These are phyloP conservation scores for Leptopilina syphax DNA, from an alignment of 2,888 invertebrate genomes.

Conservation along the genomic window DNA sequence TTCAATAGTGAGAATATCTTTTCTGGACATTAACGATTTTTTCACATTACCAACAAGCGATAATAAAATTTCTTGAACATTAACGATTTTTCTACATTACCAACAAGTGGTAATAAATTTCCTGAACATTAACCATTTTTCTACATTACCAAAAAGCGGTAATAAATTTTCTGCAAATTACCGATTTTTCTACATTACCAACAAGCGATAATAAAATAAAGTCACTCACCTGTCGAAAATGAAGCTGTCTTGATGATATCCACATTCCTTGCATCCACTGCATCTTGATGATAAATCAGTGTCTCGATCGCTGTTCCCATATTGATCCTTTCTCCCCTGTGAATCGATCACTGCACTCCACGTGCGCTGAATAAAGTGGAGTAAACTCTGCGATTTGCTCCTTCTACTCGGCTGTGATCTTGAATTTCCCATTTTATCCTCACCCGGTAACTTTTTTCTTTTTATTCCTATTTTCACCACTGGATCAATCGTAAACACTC, in stretches of 20 bases:
- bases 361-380: slow-evolving; percentile 84
- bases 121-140: too few species aligned
- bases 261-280: slow-evolving; percentile 71
- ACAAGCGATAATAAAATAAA: not conserved
- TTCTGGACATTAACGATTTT: too few species aligned
- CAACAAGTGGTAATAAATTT: too few species aligned
- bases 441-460: not conserved
- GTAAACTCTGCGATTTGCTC: slow-evolving; percentile 78
- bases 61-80: not conserved
- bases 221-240: slow-evolving; percentile 70
- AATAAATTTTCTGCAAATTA: too few species aligned
- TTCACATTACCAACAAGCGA: not conserved
- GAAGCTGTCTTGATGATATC: slow-evolving; percentile 70
- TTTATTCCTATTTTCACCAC: not conserved
- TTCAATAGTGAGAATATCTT: too few species aligned
- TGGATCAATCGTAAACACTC: slow-evolving; percentile 6
- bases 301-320: slow-evolving; percentile 67
- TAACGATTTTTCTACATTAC: too few species aligned
- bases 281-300: slow-evolving; percentile 71
- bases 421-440: slow-evolving; percentile 67
- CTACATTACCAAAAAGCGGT: too few species aligned
- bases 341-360: slow-evolving; percentile 84
- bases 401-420: slow-evolving; percentile 66
- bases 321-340: slow-evolving; percentile 62
- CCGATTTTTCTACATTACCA: not conserved